Evolutionary conservation across 2,888 invertebrate species (phyloP), one percentile per base, ranked within the genome.

Genomic region (Colletes collaris): DNA sequence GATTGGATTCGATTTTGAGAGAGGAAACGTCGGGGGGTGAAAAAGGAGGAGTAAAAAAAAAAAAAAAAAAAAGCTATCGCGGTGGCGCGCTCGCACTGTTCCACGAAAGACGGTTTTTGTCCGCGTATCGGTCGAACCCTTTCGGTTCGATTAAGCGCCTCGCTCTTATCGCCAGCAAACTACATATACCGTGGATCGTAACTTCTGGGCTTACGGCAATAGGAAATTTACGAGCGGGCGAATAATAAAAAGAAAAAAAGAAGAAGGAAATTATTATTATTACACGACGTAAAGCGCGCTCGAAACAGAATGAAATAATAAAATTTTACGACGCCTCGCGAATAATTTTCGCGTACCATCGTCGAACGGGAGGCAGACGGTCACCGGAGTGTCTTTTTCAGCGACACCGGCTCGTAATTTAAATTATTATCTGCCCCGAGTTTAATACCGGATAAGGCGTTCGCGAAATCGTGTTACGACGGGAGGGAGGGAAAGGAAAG

Each of bases 1-100:
- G 46, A 67, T 58, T 64, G 75, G 77, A 76, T 79, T 76, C 79
- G 69, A 76, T 63, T 46, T 46, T 8, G 8, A 46, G 8, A 46
- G 44, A 46, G 44, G 44, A 8, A 46, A 46, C 44, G 10, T 3
- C 44, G 44, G 16, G 16, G 16, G 16, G 2, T 8, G 44, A 46
- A 46, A 46, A 6, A n/a, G 27, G 59, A 8, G 59, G 6, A 40
- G 35, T 19, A 40, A 1, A 40, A 3, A n/a, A 49, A 10, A n/a
- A n/a, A n/a, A n/a, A n/a, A n/a, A n/a, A n/a, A n/a, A n/a, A n/a
- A 10, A 53, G 44, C 59, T 13, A 53, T 62, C 59, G 66, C 49
- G 56, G 58, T 64, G 63, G 19, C 35, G 2, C 44, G 44, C 8
- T 46, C 63, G 16, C 16, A 44, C 2, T 49, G 44, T 50, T 16